Evolutionary conservation across 2,113 vertebrate species (phyloP).

Genomic region (Laticauda laticaudata): DNA sequence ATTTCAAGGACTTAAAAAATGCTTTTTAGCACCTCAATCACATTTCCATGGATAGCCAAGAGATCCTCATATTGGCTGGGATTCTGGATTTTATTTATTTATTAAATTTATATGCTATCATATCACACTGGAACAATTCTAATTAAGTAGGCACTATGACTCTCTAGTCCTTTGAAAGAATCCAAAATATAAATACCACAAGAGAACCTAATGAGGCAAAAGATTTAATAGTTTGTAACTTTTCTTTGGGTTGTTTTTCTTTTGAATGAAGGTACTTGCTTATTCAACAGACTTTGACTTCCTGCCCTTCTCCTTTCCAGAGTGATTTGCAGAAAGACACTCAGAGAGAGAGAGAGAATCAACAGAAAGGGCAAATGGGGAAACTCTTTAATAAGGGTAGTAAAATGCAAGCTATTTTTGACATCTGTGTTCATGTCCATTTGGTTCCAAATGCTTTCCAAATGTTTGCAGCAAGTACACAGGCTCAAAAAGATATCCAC

Average conservation of each 20-base stretch:
- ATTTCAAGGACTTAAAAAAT: background rate
- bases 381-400: constrained; percentile 83
- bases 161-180: background rate
- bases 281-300: constrained; percentile 65
- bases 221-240: constrained; percentile 59
- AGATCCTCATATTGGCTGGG: background rate
- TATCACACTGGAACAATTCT: background rate
- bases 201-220: constrained; percentile 59
- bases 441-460: constrained; percentile 81
- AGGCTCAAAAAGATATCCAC: constrained; percentile 78
- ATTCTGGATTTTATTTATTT: background rate
- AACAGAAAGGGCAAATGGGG: constrained; percentile 79
- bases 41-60: background rate
- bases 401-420: constrained; percentile 81
- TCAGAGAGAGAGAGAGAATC: constrained; percentile 63
- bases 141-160: background rate
- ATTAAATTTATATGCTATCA: background rate
- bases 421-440: constrained; percentile 82
- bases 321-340: constrained; percentile 75
- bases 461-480: constrained; percentile 77
- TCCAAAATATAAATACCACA: constrained; percentile 39
- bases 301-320: constrained; percentile 63
- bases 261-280: constrained; percentile 76
- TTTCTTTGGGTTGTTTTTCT: constrained; percentile 71
- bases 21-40: background rate